phyloP scores from a whole-genome alignment of 2,888 invertebrate species.

The Tinea pellionella region DNA sequence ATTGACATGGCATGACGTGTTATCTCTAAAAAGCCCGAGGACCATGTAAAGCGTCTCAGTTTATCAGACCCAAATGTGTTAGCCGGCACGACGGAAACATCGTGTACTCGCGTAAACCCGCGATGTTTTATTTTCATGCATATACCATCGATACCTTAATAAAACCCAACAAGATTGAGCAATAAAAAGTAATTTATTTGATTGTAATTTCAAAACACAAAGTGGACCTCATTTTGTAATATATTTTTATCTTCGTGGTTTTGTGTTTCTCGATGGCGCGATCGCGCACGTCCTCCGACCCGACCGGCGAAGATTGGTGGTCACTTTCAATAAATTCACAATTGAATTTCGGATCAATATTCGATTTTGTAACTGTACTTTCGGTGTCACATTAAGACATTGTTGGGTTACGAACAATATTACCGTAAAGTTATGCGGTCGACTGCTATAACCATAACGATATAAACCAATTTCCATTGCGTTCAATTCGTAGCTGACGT shows the following conservation, averaged over 20 bases:
- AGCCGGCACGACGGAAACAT: conserved; percentile 40
- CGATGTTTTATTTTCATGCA: conserved; percentile 63
- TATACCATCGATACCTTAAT: conserved; percentile 67
- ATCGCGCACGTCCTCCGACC: conserved; percentile 35
- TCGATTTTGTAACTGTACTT: conserved; percentile 35
- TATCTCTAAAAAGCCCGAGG: conserved; percentile 53
- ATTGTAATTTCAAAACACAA: conserved; percentile 70
- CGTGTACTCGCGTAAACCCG: conserved; percentile 59
- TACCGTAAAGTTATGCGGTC: not conserved
- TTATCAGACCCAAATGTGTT: conserved; percentile 32
- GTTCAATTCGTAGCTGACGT: not conserved
- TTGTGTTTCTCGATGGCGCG: conserved; percentile 57
- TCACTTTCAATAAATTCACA: conserved; percentile 41
- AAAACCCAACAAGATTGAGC: conserved; percentile 69
- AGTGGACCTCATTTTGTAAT: conserved; percentile 67
- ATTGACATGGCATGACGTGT: conserved; percentile 45
- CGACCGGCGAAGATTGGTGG: conserved; percentile 39
- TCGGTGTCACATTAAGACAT: conserved; percentile 43
- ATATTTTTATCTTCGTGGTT: conserved; percentile 67
- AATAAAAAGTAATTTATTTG: conserved; percentile 70
- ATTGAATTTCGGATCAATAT: conserved; percentile 37
- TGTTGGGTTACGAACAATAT: conserved; percentile 21
- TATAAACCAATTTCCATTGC: not conserved
- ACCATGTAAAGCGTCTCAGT: conserved; percentile 50
- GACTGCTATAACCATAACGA: conserved; percentile 4